Conservation (phyloP, 2,888 invertebrate species). For the Ditylenchus weischeri region DNA sequence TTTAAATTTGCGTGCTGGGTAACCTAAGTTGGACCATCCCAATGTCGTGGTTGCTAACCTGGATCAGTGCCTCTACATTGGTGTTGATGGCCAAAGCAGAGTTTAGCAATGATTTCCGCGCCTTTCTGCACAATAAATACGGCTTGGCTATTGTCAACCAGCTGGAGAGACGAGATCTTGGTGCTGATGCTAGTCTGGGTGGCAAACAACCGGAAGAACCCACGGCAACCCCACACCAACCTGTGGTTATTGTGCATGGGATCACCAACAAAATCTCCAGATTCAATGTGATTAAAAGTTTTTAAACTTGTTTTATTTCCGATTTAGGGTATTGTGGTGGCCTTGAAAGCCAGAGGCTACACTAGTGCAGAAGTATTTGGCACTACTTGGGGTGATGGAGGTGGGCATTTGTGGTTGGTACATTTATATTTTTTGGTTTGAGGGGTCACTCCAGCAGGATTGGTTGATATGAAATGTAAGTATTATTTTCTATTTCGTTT, state of each 20-base stretch:
- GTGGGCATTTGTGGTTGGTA: conserved; percentile 17
- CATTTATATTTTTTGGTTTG: conserved; percentile 4
- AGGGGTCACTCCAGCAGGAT: conserved; percentile 28
- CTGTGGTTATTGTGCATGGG: conserved; percentile 56
- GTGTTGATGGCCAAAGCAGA: conserved; percentile 7
- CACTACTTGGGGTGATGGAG: conserved; percentile 57
- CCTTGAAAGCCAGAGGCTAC: conserved; percentile 45
- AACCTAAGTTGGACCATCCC: too few species aligned
- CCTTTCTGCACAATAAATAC: conserved; percentile 36
- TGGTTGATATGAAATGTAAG: conserved; percentile 55
- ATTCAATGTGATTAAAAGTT: conserved; percentile 38
- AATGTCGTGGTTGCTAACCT: conserved; percentile 7
- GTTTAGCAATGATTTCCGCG: conserved; percentile 36
- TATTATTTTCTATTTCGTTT: too few species aligned
- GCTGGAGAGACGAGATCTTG: conserved; percentile 52
- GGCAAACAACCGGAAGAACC: conserved; percentile 33
- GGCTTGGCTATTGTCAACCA: conserved; percentile 46
- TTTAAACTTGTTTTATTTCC: not conserved
- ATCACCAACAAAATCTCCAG: conserved; percentile 54
- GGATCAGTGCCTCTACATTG: not conserved
- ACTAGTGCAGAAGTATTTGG: conserved; percentile 49
- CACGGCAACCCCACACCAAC: conserved; percentile 37
- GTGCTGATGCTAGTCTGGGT: conserved; percentile 50
- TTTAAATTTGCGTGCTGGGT: too few species aligned
- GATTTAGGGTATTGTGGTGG: conserved; percentile 41